phyloP scores from a whole-genome alignment of 1,140 invertebrate species.

The Drosophila kikkawai region DNA sequence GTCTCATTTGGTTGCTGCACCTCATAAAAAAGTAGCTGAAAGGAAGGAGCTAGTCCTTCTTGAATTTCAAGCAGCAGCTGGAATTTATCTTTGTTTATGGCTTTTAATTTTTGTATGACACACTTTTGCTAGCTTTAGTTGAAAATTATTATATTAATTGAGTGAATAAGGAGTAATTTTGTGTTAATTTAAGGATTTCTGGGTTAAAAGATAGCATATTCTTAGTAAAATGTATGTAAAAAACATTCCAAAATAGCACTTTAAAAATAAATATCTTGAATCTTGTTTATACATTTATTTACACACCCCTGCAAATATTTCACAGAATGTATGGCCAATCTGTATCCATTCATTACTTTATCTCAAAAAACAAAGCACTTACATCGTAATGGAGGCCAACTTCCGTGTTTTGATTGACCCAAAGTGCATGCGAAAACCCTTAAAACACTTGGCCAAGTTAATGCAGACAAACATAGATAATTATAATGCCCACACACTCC shows the following conservation, averaged over 20 bases:
- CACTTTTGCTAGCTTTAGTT: neutral
- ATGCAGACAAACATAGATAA: constrained; percentile 56
- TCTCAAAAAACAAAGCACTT: constrained; percentile 10
- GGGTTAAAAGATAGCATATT: neutral
- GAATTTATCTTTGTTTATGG: constrained; percentile 32
- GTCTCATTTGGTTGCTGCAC: constrained; percentile 40
- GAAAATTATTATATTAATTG: neutral
- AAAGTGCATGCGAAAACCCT: constrained; percentile 29
- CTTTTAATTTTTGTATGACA: constrained; percentile 1
- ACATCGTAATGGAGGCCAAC: constrained; percentile 16
- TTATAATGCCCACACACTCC: constrained; percentile 37
- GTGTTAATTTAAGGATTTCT: neutral
- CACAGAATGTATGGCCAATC: neutral
- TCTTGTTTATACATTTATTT: neutral
- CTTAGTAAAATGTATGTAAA: neutral
- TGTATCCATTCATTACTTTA: neutral
- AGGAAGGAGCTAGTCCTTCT: constrained; percentile 4
- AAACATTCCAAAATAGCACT: too few relatives aligned
- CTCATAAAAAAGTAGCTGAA: constrained; percentile 51
- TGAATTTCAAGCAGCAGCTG: constrained; percentile 26
- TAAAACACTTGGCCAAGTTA: constrained; percentile 37
- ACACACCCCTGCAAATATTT: neutral
- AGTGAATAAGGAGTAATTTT: neutral
- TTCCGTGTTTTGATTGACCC: neutral
- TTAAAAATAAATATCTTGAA: neutral